Base-by-base conservation (phyloP, 64 coral and sea anemone genomes). In the Montipora capricornis region DNA sequence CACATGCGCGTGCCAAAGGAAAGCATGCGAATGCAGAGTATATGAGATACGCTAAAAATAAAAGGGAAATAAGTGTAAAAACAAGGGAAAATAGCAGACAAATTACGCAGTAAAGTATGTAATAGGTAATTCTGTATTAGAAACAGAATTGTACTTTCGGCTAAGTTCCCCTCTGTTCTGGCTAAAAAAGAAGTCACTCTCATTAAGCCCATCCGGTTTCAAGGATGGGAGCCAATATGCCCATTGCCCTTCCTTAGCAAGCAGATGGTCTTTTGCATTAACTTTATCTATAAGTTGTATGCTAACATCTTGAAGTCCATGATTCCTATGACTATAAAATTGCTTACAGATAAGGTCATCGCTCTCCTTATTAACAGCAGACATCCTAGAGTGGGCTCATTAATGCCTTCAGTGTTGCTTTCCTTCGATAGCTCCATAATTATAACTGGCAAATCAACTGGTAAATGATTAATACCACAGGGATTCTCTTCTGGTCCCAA, bases 401-500 rank as follows among this genome's bases (percentile, higher is more conserved):
- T 64, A 64, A 64, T 64, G 61, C 8, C 61, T 22, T 51, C 67
- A 85, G 17, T 61, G 82, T 61, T 85, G 4, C 20, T n/a, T 13
- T 85, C 55, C 47, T 69, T 58, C 17, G n/a, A 85, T 66, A 85
- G 46, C 20, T 29, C 67, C 19, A 67, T 20, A 16, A 84, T 20
- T 84, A 84, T 15, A n/a, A 46, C 37, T 66, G 81, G 53, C n/a
- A 58, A 84, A 68, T 84, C 81, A 61, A 84, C 49, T 84, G 81
- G 81, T 47, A 84, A 84, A 84, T 12, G 81, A 84, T 84, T 66
- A 26, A 84, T 47, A 20, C 59, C 81, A 68, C 67, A 20, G 53
- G 44, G 62, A 62, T 83, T 45, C 80, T 57, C 62, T 83, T 83
- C 80, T 58, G 80, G 13, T 59, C 80, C 80, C 11, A 83, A 53